Conservation (phyloP, 2,113 vertebrate genomes). For the Ophthalmolycus amberensis region DNA sequence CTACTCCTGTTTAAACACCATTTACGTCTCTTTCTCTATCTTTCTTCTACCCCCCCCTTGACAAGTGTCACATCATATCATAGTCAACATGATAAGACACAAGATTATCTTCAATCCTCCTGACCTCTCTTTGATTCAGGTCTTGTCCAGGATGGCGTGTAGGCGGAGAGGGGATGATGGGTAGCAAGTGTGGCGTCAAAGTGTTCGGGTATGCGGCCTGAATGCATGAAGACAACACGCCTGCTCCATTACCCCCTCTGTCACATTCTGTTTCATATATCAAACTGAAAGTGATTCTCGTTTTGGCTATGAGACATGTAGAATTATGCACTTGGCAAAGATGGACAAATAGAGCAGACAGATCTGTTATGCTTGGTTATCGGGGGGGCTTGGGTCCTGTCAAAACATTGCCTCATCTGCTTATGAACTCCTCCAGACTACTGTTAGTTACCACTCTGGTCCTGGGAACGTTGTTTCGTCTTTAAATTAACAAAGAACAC, state of each 20-base stretch:
- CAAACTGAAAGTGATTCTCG: slow-evolving; percentile 53
- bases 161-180: slow-evolving; percentile 38
- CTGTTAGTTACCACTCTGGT: slow-evolving; percentile 31
- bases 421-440: slow-evolving; percentile 46
- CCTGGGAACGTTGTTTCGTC: slow-evolving; percentile 25
- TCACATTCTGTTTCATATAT: slow-evolving; percentile 72
- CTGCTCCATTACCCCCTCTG: slow-evolving; percentile 72
- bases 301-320: slow-evolving; percentile 75
- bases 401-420: slow-evolving; percentile 69
- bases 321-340: slow-evolving; percentile 72
- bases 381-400: slow-evolving; percentile 57
- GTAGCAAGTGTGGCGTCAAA: slow-evolving; percentile 38
- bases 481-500: slow-evolving; percentile 13
- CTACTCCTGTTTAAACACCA: slow-evolving; percentile 45
- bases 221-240: slow-evolving; percentile 65
- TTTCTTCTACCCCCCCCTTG: background rate
- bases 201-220: slow-evolving; percentile 44
- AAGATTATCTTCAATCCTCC: slow-evolving; percentile 66
- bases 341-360: slow-evolving; percentile 79
- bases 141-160: slow-evolving; percentile 47
- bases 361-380: slow-evolving; percentile 75
- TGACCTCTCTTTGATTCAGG: slow-evolving; percentile 67
- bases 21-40: slow-evolving; percentile 36
- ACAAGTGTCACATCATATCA: slow-evolving; percentile 65
- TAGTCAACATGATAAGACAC: slow-evolving; percentile 59